These are phyloP conservation scores for Bryconaethiops microstoma DNA, from an alignment of 2,797 vertebrate genomes.

Conservation along the genomic window DNA sequence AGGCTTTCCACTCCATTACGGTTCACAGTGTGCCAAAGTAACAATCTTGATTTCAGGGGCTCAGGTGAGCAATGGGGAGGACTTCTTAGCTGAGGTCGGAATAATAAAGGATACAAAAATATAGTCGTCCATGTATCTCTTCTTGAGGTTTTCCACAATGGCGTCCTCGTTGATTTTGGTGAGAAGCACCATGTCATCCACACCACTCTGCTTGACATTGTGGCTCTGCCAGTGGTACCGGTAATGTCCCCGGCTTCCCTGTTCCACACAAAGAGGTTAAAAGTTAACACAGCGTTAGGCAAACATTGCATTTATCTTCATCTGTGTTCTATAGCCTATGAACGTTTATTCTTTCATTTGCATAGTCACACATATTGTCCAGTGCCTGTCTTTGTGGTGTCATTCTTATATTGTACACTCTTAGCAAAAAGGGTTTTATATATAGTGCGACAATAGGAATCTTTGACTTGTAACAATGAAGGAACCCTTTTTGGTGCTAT, in stretches of 20 bases:
- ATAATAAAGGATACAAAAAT: constrained; percentile 93
- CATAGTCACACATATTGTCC: neutral
- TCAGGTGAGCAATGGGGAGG: neutral
- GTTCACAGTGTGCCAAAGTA: neutral
- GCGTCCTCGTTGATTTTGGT: constrained; percentile 94
- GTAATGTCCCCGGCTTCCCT: constrained; percentile 97
- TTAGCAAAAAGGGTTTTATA: too few relatives aligned
- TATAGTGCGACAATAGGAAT: too few relatives aligned
- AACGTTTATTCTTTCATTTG: neutral
- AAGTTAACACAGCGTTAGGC: constrained; percentile 46
- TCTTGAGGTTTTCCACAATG: constrained; percentile 95
- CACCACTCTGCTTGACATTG: constrained; percentile 96
- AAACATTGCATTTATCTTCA: neutral
- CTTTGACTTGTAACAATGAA: too few relatives aligned
- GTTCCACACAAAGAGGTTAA: constrained; percentile 62
- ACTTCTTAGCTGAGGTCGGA: neutral
- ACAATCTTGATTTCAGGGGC: neutral
- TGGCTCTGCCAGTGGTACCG: constrained; percentile 99
- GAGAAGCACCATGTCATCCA: constrained; percentile 98
- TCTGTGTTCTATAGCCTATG: neutral
- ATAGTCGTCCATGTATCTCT: constrained; percentile 95
- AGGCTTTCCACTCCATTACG: neutral
- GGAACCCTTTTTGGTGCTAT: too few relatives aligned
- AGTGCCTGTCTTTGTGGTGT: too few relatives aligned
- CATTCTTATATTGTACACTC: too few relatives aligned